A percentile compares a stretch with the other conserved stretches of the same genome.
phyloP scores from a whole-genome alignment of 2,113 vertebrate genomes.

The Haemorhous mexicanus region DNA sequence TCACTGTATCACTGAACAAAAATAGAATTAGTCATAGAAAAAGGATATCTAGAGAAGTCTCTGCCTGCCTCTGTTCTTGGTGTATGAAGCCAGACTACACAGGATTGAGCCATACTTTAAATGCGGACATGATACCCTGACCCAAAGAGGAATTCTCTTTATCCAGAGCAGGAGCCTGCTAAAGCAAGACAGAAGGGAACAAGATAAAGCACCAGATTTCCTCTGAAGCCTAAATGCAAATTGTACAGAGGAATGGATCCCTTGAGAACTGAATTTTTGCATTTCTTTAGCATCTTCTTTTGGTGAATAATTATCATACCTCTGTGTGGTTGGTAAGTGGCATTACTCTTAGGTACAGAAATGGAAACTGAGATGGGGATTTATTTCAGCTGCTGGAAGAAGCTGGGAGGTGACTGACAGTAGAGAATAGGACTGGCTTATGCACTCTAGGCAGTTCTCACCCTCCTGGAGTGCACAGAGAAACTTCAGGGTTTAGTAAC shows the following conservation, averaged over 20 bases:
- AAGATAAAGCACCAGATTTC: background rate
- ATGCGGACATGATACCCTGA: background rate
- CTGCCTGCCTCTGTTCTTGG: background rate
- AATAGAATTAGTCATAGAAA: slow-evolving; percentile 42
- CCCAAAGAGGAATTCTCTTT: background rate
- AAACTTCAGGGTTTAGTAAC: background rate
- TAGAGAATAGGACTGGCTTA: background rate
- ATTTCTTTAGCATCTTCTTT: background rate
- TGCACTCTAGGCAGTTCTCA: background rate
- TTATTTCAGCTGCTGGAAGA: background rate
- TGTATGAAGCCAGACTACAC: background rate
- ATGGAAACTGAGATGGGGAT: background rate
- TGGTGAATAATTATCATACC: background rate
- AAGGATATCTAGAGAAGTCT: background rate
- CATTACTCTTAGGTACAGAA: background rate
- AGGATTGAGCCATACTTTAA: background rate
- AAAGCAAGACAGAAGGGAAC: background rate
- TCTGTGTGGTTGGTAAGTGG: background rate
- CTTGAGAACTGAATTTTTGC: background rate
- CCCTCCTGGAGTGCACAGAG: background rate
- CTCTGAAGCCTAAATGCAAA: background rate
- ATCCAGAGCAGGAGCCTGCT: background rate
- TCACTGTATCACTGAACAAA: slow-evolving; percentile 42
- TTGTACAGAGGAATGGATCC: background rate
- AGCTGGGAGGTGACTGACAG: background rate